These are phyloP conservation scores for Spisula subtruncata DNA, from an alignment of 2,888 invertebrate species.

Conservation along the genomic window DNA sequence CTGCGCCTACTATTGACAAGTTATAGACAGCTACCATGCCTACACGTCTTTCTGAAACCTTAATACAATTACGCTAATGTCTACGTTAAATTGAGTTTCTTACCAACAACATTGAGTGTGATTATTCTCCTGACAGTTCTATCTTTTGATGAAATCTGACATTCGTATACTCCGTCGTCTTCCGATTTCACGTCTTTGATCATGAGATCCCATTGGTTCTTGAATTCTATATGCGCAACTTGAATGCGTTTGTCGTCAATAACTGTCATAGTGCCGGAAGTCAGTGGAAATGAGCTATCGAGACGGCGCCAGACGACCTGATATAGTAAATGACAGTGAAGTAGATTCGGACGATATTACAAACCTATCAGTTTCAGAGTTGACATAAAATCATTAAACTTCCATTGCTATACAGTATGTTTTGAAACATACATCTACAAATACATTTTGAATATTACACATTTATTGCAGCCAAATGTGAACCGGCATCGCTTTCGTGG, in stretches of 20 bases:
- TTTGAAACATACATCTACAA: too few species aligned
- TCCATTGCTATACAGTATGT: not conserved
- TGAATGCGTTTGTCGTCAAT: constrained; percentile 76
- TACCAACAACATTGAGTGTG: constrained; percentile 77
- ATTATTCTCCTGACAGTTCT: constrained; percentile 74
- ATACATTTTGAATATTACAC: too few species aligned
- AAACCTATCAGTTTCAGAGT: not conserved
- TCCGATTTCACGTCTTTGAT: constrained; percentile 77
- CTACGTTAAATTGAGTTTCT: constrained; percentile 11
- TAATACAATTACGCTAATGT: not conserved
- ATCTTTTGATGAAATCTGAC: constrained; percentile 80
- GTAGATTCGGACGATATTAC: not conserved
- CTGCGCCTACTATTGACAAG: not conserved
- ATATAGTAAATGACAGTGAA: not conserved
- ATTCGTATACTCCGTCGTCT: constrained; percentile 80
- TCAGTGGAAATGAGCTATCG: constrained; percentile 77
- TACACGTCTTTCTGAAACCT: not conserved
- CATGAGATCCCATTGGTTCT: constrained; percentile 78
- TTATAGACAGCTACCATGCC: not conserved
- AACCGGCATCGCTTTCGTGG: too few species aligned
- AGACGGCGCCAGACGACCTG: constrained; percentile 80
- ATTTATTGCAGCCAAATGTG: too few species aligned
- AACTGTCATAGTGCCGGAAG: constrained; percentile 77
- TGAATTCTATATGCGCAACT: constrained; percentile 74
- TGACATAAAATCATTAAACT: constrained; percentile 6